Base-by-base conservation (phyloP, 2,113 vertebrate genomes). In the Pipa parva region DNA sequence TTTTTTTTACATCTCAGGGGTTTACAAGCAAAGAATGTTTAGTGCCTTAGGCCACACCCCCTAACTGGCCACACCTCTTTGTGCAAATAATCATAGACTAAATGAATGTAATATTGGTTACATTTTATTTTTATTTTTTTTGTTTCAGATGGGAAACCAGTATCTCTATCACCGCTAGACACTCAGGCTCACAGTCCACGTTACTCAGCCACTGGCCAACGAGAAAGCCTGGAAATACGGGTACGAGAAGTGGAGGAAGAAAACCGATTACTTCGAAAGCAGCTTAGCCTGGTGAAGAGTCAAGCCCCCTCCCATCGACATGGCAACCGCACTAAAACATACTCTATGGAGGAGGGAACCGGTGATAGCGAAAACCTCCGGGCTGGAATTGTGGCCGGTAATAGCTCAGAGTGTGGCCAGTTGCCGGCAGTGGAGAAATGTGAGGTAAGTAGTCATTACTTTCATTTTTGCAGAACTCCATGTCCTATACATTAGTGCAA, bases 371-470 rank as follows among this genome's bases (percentile, higher is more conserved):
- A 97, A 74, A 93, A 83, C 71, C 88, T 94, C 33, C 93, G 90
- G 2, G 88, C 89, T 0, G 89, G 84, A 66, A 89, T 90, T 2
- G 83, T 88, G 55, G 81, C 85, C 0, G 91, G 90, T 18, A 99
- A 99, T 85, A 87, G 86, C 79, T 97, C 95, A 0, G 94, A 99
- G 77, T 99, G 97, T 2, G 89, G 90, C 37, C 94, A 93, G 80
- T 93, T 94, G 56, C 95, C 94, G 0, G 90, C 80, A 0, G 97
- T 99, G 84, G 95, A 99, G 71, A 99, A 99, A 76, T 99, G 97
- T 2, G 96, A 99, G 94, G 97, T 99, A 84, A 86, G 80, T 5
- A 31, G 10, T 10, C 29, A 11, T 2, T 33, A 9, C 31, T 33
- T 11, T 11, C 1, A 11, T 11, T 36, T 9, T 12, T 7, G 33